Percentiles rank a stretch among this genome's conserved stretches.
Evolutionary conservation across 2,888 invertebrate species (phyloP).

Genomic region (Drosophila mulleri): DNA sequence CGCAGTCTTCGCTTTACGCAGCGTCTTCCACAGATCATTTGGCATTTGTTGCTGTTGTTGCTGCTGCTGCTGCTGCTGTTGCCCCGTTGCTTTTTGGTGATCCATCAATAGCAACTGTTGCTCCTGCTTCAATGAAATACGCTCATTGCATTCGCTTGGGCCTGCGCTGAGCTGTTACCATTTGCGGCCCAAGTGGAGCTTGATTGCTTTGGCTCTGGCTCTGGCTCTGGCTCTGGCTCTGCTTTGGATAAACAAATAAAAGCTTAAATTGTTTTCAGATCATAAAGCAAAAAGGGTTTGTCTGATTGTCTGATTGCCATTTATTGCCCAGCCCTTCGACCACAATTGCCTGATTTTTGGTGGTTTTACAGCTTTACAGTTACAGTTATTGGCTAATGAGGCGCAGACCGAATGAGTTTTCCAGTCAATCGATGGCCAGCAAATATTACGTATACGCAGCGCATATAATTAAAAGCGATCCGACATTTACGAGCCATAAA

Average conservation of each 20-base stretch:
- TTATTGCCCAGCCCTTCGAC: slow-evolving; percentile 56
- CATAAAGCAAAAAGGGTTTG: slow-evolving; percentile 74
- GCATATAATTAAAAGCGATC: slow-evolving; percentile 57
- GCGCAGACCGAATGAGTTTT: background rate
- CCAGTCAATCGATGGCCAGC: slow-evolving; percentile 34
- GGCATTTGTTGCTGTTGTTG: slow-evolving; percentile 53
- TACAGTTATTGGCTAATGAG: slow-evolving; percentile 72
- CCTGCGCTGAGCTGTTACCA: slow-evolving; percentile 39
- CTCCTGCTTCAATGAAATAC: slow-evolving; percentile 67
- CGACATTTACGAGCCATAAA: slow-evolving; percentile 79
- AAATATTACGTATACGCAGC: slow-evolving; percentile 68
- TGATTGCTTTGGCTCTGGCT: slow-evolving; percentile 41
- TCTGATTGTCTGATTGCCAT: slow-evolving; percentile 77
- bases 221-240: background rate
- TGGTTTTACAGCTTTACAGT: slow-evolving; percentile 77
- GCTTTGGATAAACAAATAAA: slow-evolving; percentile 67
- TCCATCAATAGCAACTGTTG: slow-evolving; percentile 63
- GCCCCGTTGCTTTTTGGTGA: slow-evolving; percentile 56
- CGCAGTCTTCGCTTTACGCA: slow-evolving; percentile 74
- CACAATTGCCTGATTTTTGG: slow-evolving; percentile 54
- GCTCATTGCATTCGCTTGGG: slow-evolving; percentile 65
- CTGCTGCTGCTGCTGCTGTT: slow-evolving; percentile 22
- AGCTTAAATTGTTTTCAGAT: slow-evolving; percentile 80
- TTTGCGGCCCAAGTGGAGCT: slow-evolving; percentile 43
- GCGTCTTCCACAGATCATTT: slow-evolving; percentile 67